A percentile compares a stretch with the other conserved stretches of the same genome.
These are phyloP conservation scores for Pelmatolapia mariae DNA, from an alignment of 2,113 vertebrate genomes.

Conservation along the genomic window DNA sequence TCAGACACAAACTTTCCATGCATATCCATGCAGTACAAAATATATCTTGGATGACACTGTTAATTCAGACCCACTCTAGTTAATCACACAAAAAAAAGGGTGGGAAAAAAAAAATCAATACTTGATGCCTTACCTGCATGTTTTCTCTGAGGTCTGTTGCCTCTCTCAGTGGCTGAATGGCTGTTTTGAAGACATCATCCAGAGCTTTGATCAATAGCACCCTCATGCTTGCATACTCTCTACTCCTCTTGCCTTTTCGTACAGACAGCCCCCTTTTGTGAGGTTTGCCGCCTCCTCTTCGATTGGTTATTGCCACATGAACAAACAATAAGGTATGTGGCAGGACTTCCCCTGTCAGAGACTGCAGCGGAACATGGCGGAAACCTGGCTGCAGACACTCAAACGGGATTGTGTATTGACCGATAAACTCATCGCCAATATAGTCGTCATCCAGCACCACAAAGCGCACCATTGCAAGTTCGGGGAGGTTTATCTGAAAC, in stretches of 20 bases:
- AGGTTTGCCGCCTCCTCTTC: slow-evolving; percentile 94
- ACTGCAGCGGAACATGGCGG: slow-evolving; percentile 90
- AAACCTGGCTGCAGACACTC: slow-evolving; percentile 97
- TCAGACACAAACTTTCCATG: background rate
- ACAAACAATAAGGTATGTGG: slow-evolving; percentile 90
- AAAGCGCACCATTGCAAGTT: slow-evolving; percentile 95
- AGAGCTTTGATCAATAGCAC: slow-evolving; percentile 87
- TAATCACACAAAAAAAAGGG: background rate
- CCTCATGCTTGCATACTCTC: slow-evolving; percentile 94
- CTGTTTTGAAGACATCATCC: slow-evolving; percentile 96
- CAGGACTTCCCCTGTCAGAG: slow-evolving; percentile 87
- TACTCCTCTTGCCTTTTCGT: slow-evolving; percentile 86
- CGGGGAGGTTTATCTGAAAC: slow-evolving; percentile 96
- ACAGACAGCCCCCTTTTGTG: slow-evolving; percentile 96
- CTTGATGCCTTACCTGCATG: slow-evolving; percentile 84
- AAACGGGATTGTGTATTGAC: slow-evolving; percentile 95
- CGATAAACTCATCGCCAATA: slow-evolving; percentile 96
- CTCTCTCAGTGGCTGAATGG: slow-evolving; percentile 85
- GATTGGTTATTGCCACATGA: slow-evolving; percentile 96
- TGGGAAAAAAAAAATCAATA: rapidly evolving
- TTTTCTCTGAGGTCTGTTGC: slow-evolving; percentile 96
- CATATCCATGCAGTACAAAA: background rate
- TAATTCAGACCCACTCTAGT: background rate
- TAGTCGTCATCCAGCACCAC: slow-evolving; percentile 97
- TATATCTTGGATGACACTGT: background rate